phyloP scores from a whole-genome alignment of 2,888 invertebrate species.

The Hyppa rectilinea region DNA sequence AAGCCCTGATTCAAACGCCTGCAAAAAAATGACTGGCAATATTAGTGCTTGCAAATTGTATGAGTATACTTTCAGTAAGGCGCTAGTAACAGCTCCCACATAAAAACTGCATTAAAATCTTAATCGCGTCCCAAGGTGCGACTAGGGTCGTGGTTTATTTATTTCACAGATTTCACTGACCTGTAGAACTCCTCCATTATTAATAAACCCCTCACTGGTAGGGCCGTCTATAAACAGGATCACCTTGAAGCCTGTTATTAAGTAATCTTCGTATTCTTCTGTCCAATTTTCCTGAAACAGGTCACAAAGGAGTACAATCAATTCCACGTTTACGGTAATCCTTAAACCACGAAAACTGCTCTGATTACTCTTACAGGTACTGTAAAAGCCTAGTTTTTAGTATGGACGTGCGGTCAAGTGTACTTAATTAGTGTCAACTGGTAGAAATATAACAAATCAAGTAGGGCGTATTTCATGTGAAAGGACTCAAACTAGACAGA shows the following conservation, averaged over 20 bases:
- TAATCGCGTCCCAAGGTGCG: not conserved
- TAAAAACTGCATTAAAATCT: not conserved
- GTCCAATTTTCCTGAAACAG: constrained; percentile 14
- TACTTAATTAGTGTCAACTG: not conserved
- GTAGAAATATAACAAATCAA: not conserved
- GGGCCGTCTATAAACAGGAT: constrained; percentile 74
- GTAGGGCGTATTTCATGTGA: not conserved
- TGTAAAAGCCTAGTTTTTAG: not conserved
- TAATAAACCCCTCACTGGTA: constrained; percentile 74
- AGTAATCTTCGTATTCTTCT: constrained; percentile 55
- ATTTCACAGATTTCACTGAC: constrained; percentile 61
- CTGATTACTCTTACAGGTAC: not conserved
- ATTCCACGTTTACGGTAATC: too few species aligned
- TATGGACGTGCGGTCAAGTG: not conserved
- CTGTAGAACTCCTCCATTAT: constrained; percentile 76
- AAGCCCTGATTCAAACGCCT: constrained; percentile 10
- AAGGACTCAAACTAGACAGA: not conserved
- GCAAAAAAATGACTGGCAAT: constrained; percentile 24
- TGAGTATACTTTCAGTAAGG: constrained; percentile 8
- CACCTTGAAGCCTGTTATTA: constrained; percentile 78
- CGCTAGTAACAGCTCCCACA: not conserved
- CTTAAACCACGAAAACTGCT: not conserved
- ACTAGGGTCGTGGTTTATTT: not conserved
- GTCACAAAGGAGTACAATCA: not conserved
- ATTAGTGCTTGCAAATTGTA: not conserved